phyloP scores from a whole-genome alignment of 2,113 vertebrate species.

The Indicator indicator region DNA sequence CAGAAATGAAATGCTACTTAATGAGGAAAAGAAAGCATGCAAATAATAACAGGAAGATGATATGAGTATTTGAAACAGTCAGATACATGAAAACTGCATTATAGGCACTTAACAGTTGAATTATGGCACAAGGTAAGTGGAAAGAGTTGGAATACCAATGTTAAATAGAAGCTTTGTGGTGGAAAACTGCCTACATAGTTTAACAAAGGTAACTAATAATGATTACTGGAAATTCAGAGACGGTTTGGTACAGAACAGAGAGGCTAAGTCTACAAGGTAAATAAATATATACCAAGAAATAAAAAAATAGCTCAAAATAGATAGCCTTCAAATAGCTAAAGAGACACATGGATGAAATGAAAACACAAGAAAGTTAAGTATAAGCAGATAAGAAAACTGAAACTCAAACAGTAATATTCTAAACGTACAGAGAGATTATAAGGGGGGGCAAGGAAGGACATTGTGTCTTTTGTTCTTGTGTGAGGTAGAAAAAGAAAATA shows the following conservation, averaged over 20 bases:
- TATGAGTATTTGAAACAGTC: not conserved
- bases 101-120: not conserved
- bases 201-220: slow-evolving; percentile 21
- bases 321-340: slow-evolving; percentile 11
- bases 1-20: not conserved
- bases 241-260: not conserved
- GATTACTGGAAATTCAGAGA: slow-evolving; percentile 1
- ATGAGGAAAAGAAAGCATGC: not conserved
- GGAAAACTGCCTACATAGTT: not conserved
- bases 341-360: not conserved
- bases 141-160: not conserved
- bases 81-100: not conserved
- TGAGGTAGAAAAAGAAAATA: not conserved
- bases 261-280: slow-evolving; percentile 25
- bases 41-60: not conserved
- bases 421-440: not conserved
- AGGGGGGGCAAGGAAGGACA: not conserved
- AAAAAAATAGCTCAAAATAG: not conserved
- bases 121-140: not conserved
- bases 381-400: not conserved
- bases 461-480: not conserved
- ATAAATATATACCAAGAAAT: not conserved
- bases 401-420: not conserved
- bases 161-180: not conserved
- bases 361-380: not conserved